Base-by-base conservation (phyloP, 2,888 invertebrate species). In the Lamproptera curius region DNA sequence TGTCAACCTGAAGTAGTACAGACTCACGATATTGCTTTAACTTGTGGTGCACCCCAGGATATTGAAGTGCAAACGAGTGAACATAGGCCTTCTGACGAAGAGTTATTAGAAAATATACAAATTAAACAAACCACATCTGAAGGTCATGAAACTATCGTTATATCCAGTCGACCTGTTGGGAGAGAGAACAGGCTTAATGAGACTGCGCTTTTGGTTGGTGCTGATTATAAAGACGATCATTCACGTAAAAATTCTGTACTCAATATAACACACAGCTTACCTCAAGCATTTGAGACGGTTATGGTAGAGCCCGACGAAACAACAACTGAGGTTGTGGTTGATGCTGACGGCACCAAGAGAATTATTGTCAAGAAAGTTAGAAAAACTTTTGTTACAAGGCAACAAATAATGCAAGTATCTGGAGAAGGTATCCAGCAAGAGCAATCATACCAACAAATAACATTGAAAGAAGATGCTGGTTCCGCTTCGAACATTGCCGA, bases 261-360 rank as follows among this genome's bases (percentile, higher is more conserved):
- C 11, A 92, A 91, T 60, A 93, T 95, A 26, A 89, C 91, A 6
- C 94, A 93, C 65, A 91, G 91, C 41, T 80, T 91, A 20, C 93
- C 94, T 0, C 93, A 94, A 60, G 90, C 94, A 0, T 95, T 95
- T 64, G 95, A 95, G 75, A 95, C 95, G 0, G 89, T 94, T 2
- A 91, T 95, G 69, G 91, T 93, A 0, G 94, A 95, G 70, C 95
- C 95, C 0, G 94, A 94, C 70, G 93, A 94, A 68, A 93, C 94
- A 1, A 94, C 93, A 0, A 95, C 95, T 0, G 93, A 94, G 77
- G 93, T 95, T 2, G 90, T 93, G n/a, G 90, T 93, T 0, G 94
- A 94, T 62, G 91, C 94, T 13, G 95, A 95, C 69, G 95, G 95
- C 2, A 93, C 93, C 0, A 94, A 93, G 65, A 89, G 94, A 57